phyloP scores from a whole-genome alignment of 1,140 invertebrate species.

The Vanessa atalanta region DNA sequence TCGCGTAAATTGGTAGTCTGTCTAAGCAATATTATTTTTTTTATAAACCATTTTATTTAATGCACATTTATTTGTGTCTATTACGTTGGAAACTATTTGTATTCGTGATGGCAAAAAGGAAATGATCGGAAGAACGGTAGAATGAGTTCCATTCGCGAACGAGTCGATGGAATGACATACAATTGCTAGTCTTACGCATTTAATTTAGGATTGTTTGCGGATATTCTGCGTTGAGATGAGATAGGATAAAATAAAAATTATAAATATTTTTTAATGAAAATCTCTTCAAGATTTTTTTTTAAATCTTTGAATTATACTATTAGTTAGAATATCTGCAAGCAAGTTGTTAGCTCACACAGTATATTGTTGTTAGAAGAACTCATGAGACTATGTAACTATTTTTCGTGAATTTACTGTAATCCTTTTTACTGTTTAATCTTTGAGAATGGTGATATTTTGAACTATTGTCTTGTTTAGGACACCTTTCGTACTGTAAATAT shows the following conservation, averaged over 20 bases:
- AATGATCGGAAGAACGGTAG: neutral
- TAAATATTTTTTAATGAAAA: neutral
- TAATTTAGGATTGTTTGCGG: conserved; percentile 56
- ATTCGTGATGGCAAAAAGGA: neutral
- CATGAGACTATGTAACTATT: conserved; percentile 74
- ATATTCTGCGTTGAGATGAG: conserved; percentile 39
- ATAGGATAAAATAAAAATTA: conserved; percentile 18
- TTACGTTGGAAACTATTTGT: neutral
- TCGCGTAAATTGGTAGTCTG: neutral
- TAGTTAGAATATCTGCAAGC: conserved; percentile 53
- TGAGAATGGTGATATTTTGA: conserved; percentile 76
- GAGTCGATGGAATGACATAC: conserved; percentile 39
- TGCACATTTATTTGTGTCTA: neutral
- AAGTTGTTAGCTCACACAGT: conserved; percentile 59
- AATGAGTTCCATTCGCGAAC: conserved; percentile 4
- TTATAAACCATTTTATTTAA: neutral
- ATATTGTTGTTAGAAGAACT: conserved; percentile 66
- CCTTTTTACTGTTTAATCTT: conserved; percentile 75
- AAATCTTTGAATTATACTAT: conserved; percentile 4
- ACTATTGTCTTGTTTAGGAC: conserved; percentile 67
- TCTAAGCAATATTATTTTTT: neutral
- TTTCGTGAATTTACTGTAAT: conserved; percentile 80
- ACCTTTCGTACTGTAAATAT: conserved; percentile 71
- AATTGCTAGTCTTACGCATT: conserved; percentile 60
- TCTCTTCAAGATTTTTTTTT: neutral